A percentile compares a stretch with the other conserved stretches of the same genome.
These are phyloP conservation scores for Kryptolebias ocellatus DNA, from an alignment of 2,797 vertebrate species.

Conservation along the genomic window DNA sequence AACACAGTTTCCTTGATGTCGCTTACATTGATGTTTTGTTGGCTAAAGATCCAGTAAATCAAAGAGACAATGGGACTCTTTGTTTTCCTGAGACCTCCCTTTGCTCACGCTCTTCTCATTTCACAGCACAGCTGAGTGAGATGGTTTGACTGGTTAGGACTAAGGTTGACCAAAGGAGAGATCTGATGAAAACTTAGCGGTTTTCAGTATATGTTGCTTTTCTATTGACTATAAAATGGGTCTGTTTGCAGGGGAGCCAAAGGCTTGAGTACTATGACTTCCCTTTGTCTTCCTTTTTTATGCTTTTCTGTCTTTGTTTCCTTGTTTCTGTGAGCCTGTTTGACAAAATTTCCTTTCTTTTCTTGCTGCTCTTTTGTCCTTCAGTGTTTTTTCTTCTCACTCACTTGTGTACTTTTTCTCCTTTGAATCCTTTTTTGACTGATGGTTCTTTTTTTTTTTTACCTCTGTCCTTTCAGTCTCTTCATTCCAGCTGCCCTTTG, in stretches of 20 bases:
- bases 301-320: background rate
- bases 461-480: background rate
- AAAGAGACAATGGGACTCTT: slow-evolving; percentile 3
- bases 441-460: background rate
- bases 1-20: slow-evolving; percentile 10
- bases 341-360: background rate
- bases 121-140: background rate
- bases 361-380: background rate
- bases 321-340: background rate
- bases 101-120: background rate
- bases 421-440: background rate
- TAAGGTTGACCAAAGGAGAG: background rate
- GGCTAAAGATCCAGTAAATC: slow-evolving; percentile 22
- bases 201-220: slow-evolving; percentile 2
- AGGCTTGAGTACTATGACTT: background rate
- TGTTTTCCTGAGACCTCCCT: background rate
- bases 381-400: background rate
- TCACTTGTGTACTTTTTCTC: background rate
- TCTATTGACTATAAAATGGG: background rate
- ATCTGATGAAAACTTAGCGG: background rate
- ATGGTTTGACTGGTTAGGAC: background rate
- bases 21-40: slow-evolving; percentile 6
- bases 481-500: background rate
- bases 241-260: background rate
- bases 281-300: background rate